These are phyloP conservation scores for Choristoneura rosaceana DNA, from an alignment of 2,888 invertebrate species.

Conservation along the genomic window DNA sequence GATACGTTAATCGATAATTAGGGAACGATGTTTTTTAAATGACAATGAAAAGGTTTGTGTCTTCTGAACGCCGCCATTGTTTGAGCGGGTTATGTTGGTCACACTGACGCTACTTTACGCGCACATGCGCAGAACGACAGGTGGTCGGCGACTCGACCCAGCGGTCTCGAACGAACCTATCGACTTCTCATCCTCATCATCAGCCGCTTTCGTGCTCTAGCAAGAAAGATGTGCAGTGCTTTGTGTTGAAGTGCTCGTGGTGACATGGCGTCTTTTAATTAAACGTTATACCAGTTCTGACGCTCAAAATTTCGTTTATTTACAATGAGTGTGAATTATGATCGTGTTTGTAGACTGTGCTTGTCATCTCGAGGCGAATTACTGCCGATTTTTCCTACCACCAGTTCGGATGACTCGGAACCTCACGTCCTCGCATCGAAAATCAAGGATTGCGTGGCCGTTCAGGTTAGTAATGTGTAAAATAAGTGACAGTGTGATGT, in stretches of 20 bases:
- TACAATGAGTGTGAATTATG: constrained; percentile 84
- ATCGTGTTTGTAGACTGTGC: constrained; percentile 87
- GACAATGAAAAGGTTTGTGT: constrained; percentile 55
- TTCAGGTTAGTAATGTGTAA: constrained; percentile 86
- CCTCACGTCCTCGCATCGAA: constrained; percentile 85
- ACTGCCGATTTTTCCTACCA: constrained; percentile 86
- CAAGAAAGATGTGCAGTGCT: constrained; percentile 83
- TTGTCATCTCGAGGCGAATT: constrained; percentile 86
- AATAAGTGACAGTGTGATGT: constrained; percentile 69
- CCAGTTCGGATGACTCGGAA: constrained; percentile 83
- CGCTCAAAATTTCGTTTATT: constrained; percentile 75
- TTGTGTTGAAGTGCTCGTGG: constrained; percentile 84
- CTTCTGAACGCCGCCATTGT: constrained; percentile 60
- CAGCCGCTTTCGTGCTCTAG: constrained; percentile 85
- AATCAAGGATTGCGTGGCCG: constrained; percentile 87
- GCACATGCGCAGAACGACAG: constrained; percentile 86
- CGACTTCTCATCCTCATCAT: constrained; percentile 86
- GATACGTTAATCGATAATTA: background rate
- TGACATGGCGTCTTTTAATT: constrained; percentile 83
- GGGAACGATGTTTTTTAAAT: background rate
- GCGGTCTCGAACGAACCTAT: constrained; percentile 82
- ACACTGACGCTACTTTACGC: constrained; percentile 76
- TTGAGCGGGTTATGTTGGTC: constrained; percentile 70
- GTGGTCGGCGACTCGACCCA: constrained; percentile 84
- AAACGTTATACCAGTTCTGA: constrained; percentile 69